A percentile compares a stretch with the other conserved stretches of the same genome.
Conservation (phyloP, 2,797 vertebrate genomes). For the Anguilla megastoma region DNA sequence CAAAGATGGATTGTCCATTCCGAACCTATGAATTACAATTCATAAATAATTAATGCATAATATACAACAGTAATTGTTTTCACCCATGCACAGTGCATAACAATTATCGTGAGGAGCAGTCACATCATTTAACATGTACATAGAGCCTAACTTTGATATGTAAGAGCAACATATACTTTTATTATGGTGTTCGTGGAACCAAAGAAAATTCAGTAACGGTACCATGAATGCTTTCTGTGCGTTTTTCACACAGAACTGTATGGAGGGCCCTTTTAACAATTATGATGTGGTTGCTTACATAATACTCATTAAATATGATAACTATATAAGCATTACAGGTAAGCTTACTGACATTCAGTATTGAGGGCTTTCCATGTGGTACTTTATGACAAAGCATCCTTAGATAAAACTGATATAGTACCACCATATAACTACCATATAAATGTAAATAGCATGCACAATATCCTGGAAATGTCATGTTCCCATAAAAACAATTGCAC, state of each 20-base stretch:
- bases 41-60: neutral
- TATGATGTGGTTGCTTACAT: neutral
- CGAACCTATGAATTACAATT: neutral
- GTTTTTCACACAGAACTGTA: neutral
- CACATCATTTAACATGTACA: neutral
- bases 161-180: neutral
- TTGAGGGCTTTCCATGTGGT: neutral
- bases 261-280: neutral
- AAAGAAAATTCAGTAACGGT: neutral
- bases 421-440: neutral
- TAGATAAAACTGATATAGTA: neutral
- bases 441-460: neutral
- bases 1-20: neutral
- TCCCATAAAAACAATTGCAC: neutral
- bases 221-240: neutral
- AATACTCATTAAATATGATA: neutral
- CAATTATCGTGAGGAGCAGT: neutral
- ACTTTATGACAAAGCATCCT: neutral
- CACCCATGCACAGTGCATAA: neutral
- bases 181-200: neutral
- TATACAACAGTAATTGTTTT: neutral
- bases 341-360: neutral
- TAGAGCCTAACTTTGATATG: neutral
- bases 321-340: neutral
- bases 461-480: neutral